Evolutionary conservation across 64 coral and sea anemone species (phyloP), one percentile per base, ranked within the genome.

Genomic region (Montipora efflorescens): DNA sequence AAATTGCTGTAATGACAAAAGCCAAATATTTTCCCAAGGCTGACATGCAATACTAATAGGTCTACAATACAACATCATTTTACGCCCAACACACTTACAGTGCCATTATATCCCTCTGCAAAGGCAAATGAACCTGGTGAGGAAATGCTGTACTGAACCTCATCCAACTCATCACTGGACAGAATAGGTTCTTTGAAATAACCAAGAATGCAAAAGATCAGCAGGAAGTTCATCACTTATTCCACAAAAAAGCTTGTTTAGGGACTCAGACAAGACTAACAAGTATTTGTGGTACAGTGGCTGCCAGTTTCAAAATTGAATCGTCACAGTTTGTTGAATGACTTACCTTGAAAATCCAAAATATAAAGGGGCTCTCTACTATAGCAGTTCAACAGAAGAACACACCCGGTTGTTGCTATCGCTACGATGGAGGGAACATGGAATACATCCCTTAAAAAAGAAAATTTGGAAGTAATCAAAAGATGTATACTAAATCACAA

Each of bases 51-150:
- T 36, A 36, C 36, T 36, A 36, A 36, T 36, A 36, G 36, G 36
- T 36, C 0, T 0, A 36, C 0, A 36, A 36, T 2, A 36, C 36
- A 36, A 36, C 36, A 36, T 36, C 36, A 36, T 36, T 36, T 36
- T 36, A 36, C 0, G 1, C 36, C 0, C 16, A 18, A 45, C 53
- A 20, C 36, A 78, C 77, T 89, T 57, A 90, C 80, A 74, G 48
- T 88, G 45, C 36, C 51, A 50, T 77, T 11, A 47, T 75, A 59
- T 45, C 89, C 71, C 15, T 98, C 59, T 47, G 84, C 91, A 83
- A 99, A 99, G 3, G 89, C 75, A 96, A 88, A 99, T 68, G 94
- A 96, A 76, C 98, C 98, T 81, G 95, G 92, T 19, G 92, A 81
- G 43, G 98, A 87, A 19, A 99, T 49, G 47, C 86, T 87, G 45